Evolutionary conservation across 2,113 vertebrate species (phyloP).

Genomic region (Amblyopsis rosae): DNA sequence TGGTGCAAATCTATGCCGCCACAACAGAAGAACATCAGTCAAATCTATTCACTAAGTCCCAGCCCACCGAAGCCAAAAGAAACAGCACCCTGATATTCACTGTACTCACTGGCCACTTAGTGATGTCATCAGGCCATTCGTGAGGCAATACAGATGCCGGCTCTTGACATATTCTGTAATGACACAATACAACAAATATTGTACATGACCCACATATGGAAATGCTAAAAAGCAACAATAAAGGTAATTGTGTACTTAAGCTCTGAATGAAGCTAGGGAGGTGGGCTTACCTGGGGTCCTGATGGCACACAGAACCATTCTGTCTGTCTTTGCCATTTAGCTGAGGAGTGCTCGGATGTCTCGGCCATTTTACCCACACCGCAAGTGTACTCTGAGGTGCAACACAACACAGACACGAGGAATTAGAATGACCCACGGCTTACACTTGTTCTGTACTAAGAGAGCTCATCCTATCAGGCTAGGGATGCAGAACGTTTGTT

Average conservation of each 20-base stretch:
- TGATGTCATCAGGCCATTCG: slow-evolving; percentile 98
- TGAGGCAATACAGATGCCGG: slow-evolving; percentile 92
- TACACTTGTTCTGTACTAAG: neutral
- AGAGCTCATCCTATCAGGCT: neutral
- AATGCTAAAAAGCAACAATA: neutral
- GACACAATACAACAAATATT: neutral
- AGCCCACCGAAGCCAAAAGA: neutral
- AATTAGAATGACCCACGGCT: neutral
- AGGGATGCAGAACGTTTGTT: neutral
- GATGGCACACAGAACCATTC: slow-evolving; percentile 93
- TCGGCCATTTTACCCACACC: slow-evolving; percentile 96
- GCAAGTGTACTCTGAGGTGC: slow-evolving; percentile 87
- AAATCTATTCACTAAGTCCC: neutral
- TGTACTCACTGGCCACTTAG: slow-evolving; percentile 93
- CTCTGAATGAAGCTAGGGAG: neutral
- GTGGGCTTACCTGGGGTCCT: slow-evolving; percentile 90
- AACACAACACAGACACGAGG: slow-evolving; percentile 11
- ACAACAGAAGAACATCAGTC: slow-evolving; percentile 11
- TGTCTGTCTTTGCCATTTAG: slow-evolving; percentile 81
- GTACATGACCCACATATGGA: neutral
- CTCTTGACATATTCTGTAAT: slow-evolving; percentile 89
- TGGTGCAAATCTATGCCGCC: slow-evolving; percentile 88
- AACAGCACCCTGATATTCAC: neutral
- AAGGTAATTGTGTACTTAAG: neutral
- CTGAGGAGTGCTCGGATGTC: slow-evolving; percentile 83